Conservation (phyloP, 2,888 invertebrate species). For the Xanthorhoe spadicearia region DNA sequence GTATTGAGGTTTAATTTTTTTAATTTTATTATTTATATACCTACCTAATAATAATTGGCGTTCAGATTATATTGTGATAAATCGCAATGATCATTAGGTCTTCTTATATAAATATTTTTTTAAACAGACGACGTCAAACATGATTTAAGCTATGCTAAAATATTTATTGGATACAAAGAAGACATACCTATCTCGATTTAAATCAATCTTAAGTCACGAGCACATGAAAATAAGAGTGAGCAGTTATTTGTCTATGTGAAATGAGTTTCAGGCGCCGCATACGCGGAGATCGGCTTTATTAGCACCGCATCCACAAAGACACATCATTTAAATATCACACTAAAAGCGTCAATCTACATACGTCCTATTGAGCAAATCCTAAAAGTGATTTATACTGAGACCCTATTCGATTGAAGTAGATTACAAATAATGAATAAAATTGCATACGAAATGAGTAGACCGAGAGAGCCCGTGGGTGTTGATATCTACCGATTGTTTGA, state of each 20-base stretch:
- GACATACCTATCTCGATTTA: constrained; percentile 45
- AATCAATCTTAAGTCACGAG: constrained; percentile 55
- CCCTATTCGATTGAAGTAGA: constrained; percentile 83
- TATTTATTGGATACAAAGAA: constrained; percentile 57
- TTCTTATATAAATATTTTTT: too few relatives aligned
- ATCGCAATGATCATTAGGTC: too few relatives aligned
- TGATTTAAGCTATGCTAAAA: background rate
- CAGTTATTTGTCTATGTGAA: constrained; percentile 79
- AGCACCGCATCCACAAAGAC: constrained; percentile 70
- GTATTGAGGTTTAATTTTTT: too few relatives aligned
- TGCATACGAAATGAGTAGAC: constrained; percentile 83
- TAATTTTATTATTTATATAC: too few relatives aligned
- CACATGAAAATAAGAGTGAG: constrained; percentile 68
- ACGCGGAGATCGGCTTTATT: constrained; percentile 76
- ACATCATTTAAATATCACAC: constrained; percentile 80
- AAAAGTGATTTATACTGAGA: constrained; percentile 83
- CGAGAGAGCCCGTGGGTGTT: constrained; percentile 72
- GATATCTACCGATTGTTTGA: constrained; percentile 68
- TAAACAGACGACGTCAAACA: background rate
- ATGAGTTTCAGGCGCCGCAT: constrained; percentile 79
- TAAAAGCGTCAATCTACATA: constrained; percentile 83
- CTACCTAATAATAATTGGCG: too few relatives aligned
- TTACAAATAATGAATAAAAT: constrained; percentile 85
- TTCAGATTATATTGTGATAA: too few relatives aligned
- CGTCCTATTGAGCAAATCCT: constrained; percentile 78